Evolutionary conservation across 1,140 invertebrate species (phyloP).

Genomic region (Plodia interpunctella): DNA sequence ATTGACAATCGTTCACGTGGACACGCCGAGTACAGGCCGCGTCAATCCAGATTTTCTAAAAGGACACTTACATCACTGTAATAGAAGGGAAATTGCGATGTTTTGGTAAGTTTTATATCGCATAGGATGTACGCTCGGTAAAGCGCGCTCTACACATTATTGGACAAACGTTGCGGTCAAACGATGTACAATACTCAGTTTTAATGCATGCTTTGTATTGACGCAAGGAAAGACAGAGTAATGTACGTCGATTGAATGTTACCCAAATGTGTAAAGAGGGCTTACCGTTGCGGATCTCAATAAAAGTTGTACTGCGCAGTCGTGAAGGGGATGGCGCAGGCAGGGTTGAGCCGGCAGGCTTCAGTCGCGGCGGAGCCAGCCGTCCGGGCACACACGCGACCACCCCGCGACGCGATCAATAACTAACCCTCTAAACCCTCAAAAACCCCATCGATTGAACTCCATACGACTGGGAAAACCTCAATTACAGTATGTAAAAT

Average conservation of each 20-base stretch:
- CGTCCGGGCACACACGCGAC: slow-evolving; percentile 49
- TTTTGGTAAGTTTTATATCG: slow-evolving; percentile 15
- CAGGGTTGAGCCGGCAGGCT: slow-evolving; percentile 26
- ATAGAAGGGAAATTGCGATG: too few species aligned
- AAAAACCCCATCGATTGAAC: slow-evolving; percentile 22
- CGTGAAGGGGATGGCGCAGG: slow-evolving; percentile 27
- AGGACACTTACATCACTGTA: too few species aligned
- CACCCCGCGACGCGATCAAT: slow-evolving; percentile 47
- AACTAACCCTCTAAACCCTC: slow-evolving; percentile 30
- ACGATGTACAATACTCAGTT: too few species aligned
- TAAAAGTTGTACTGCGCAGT: slow-evolving; percentile 53
- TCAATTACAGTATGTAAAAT: slow-evolving; percentile 7
- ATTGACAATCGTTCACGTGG: slow-evolving; percentile 45
- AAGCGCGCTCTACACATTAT: too few species aligned
- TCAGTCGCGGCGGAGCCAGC: slow-evolving; percentile 60
- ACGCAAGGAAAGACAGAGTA: too few species aligned
- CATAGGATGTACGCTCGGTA: slow-evolving; percentile 31
- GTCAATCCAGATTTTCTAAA: too few species aligned
- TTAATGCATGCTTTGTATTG: too few species aligned
- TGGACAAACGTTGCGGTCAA: too few species aligned
- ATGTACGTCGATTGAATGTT: too few species aligned
- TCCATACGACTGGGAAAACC: background rate
- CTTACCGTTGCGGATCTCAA: slow-evolving; percentile 41
- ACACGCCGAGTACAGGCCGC: slow-evolving; percentile 5
- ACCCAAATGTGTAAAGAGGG: too few species aligned